These are phyloP conservation scores for fruit fly (Drosophila melanogaster) DNA, from an alignment of 1,140 invertebrate genomes.

Conservation along the genomic window DNA sequence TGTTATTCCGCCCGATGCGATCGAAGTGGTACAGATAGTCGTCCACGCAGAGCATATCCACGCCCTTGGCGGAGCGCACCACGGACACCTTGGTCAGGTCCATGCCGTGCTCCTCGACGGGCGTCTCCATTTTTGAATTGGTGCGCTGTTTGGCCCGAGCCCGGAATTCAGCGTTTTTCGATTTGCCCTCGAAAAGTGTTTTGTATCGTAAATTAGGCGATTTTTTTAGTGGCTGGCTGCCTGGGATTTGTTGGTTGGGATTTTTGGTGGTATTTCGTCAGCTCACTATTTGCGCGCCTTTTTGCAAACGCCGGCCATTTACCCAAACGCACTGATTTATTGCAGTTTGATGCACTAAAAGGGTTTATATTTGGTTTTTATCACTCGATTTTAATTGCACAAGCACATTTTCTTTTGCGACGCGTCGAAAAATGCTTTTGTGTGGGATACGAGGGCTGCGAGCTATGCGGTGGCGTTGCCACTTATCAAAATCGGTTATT, in stretches of 20 bases:
- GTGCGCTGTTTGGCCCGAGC: slow-evolving; percentile 19
- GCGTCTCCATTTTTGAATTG: slow-evolving; percentile 63
- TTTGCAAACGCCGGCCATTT: neutral
- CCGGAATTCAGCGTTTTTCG: slow-evolving; percentile 53
- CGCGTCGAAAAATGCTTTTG: slow-evolving; percentile 65
- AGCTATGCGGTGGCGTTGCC: slow-evolving; percentile 38
- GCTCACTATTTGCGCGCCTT: slow-evolving; percentile 34
- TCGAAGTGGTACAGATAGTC: slow-evolving; percentile 78
- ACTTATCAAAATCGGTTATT: slow-evolving; percentile 26
- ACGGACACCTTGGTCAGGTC: slow-evolving; percentile 72
- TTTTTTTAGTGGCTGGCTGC: slow-evolving; percentile 43
- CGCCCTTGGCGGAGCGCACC: slow-evolving; percentile 76
- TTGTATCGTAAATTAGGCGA: slow-evolving; percentile 62
- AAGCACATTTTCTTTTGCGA: slow-evolving; percentile 61
- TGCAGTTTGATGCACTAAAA: neutral
- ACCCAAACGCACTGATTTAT: neutral
- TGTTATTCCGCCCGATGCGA: slow-evolving; percentile 68
- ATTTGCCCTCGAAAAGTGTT: slow-evolving; percentile 61
- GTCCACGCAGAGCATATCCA: slow-evolving; percentile 79
- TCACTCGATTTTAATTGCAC: slow-evolving; percentile 23
- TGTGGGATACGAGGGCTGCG: slow-evolving; percentile 56
- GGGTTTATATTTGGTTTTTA: slow-evolving; percentile 13
- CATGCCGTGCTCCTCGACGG: slow-evolving; percentile 56
- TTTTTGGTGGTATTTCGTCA: slow-evolving; percentile 71
- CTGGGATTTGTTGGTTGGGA: slow-evolving; percentile 71